Percentiles rank a stretch among this genome's conserved stretches.
These are phyloP conservation scores for Mystacides longicornis DNA, from an alignment of 2,888 invertebrate genomes.

Conservation along the genomic window DNA sequence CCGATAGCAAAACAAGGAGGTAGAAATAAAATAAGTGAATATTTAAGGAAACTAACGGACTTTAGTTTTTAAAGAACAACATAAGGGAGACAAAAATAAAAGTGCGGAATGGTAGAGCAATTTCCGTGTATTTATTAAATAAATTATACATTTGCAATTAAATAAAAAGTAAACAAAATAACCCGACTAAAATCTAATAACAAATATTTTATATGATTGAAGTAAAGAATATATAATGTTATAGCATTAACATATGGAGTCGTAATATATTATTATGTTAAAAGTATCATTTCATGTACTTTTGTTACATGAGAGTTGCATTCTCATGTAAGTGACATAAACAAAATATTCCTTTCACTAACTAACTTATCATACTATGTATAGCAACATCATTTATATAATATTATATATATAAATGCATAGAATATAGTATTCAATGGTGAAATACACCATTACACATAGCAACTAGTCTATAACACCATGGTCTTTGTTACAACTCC, in stretches of 20 bases:
- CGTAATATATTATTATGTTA: slow-evolving; percentile 11
- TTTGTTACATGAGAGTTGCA: neutral
- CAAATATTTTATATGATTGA: slow-evolving; percentile 6
- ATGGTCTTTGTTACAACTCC: too few relatives aligned
- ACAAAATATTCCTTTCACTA: neutral
- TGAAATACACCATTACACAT: too few relatives aligned
- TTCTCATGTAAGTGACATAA: neutral
- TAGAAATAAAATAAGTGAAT: too few relatives aligned
- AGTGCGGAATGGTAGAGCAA: neutral
- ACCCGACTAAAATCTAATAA: slow-evolving; percentile 17
- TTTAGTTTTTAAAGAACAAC: too few relatives aligned
- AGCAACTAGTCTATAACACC: too few relatives aligned
- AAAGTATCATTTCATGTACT: slow-evolving; percentile 5
- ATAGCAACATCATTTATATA: neutral
- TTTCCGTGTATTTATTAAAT: slow-evolving; percentile 17
- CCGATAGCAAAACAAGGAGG: too few relatives aligned
- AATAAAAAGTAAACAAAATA: slow-evolving; percentile 14
- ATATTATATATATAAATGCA: neutral
- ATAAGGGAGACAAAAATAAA: too few relatives aligned
- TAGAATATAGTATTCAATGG: too few relatives aligned
- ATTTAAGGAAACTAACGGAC: too few relatives aligned
- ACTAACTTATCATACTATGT: neutral
- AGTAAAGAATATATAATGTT: slow-evolving; percentile 4
- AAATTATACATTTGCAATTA: slow-evolving; percentile 17
- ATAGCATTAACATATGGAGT: slow-evolving; percentile 9